phyloP scores from a whole-genome alignment of 2,113 vertebrate species.

The Vulpes lagopus region DNA sequence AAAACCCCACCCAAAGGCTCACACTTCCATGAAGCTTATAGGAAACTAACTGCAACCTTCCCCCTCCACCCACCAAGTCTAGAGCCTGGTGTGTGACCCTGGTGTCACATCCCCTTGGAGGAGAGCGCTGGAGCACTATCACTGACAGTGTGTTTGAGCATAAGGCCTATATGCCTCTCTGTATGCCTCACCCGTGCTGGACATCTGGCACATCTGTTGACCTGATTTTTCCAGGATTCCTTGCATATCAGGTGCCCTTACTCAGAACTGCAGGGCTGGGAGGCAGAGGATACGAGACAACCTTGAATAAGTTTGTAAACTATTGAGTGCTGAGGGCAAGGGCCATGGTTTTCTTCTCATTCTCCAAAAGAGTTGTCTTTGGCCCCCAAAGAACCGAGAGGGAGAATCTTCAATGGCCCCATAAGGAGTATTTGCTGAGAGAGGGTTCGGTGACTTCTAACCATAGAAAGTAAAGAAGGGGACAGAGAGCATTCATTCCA shows the following conservation, averaged over 20 bases:
- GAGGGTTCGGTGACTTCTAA: rapidly evolving
- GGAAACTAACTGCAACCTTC: background rate
- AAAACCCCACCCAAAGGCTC: background rate
- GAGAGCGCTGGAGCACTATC: background rate
- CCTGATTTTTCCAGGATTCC: background rate
- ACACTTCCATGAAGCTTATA: background rate
- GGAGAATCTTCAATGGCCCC: background rate
- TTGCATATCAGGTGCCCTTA: background rate
- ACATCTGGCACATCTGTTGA: background rate
- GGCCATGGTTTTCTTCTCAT: background rate
- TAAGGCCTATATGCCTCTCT: background rate
- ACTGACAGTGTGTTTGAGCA: background rate
- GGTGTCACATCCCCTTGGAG: background rate
- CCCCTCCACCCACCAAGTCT: no score
- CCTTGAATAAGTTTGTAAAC: background rate
- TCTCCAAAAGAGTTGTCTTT: background rate
- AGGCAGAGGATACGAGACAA: background rate
- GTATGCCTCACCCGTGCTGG: no score
- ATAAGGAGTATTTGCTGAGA: background rate
- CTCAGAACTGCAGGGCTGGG: background rate
- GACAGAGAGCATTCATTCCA: background rate
- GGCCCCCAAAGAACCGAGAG: background rate
- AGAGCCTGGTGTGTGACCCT: background rate
- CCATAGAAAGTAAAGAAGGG: background rate
- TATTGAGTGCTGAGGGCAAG: background rate